A percentile compares a stretch with the other conserved stretches of the same genome.
Conservation (phyloP, 2,113 vertebrate genomes). For the Colius striatus region DNA sequence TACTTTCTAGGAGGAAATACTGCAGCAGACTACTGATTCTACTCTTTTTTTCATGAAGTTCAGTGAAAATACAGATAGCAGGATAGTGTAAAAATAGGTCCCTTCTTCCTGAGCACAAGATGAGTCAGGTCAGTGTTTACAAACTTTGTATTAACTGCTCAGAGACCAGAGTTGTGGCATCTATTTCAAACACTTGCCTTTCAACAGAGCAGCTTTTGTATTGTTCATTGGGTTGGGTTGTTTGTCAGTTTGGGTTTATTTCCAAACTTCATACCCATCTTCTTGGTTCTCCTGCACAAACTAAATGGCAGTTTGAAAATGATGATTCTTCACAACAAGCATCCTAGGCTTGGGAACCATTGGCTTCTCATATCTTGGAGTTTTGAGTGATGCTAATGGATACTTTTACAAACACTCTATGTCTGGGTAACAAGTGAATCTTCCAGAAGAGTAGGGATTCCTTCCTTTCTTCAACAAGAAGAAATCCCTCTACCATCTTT, state of each 20-base stretch:
- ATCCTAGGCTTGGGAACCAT: background rate
- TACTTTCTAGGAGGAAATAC: background rate
- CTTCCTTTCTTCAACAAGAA: background rate
- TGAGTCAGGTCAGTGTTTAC: background rate
- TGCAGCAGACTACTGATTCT: background rate
- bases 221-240: background rate
- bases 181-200: background rate
- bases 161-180: background rate
- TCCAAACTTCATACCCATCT: background rate
- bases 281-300: background rate
- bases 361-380: accelerated
- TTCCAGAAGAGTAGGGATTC: background rate
- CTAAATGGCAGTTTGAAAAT: background rate
- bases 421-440: background rate
- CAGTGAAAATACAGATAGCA: background rate
- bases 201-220: background rate
- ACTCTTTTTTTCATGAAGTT: background rate
- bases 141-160: background rate
- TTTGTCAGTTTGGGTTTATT: background rate
- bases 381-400: no score
- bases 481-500: background rate
- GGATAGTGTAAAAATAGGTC: accelerated
- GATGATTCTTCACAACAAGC: background rate
- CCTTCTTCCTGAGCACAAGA: background rate
- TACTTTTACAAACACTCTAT: background rate